These are phyloP conservation scores for Athalia cordata DNA, from an alignment of 2,888 invertebrate genomes.

Conservation along the genomic window DNA sequence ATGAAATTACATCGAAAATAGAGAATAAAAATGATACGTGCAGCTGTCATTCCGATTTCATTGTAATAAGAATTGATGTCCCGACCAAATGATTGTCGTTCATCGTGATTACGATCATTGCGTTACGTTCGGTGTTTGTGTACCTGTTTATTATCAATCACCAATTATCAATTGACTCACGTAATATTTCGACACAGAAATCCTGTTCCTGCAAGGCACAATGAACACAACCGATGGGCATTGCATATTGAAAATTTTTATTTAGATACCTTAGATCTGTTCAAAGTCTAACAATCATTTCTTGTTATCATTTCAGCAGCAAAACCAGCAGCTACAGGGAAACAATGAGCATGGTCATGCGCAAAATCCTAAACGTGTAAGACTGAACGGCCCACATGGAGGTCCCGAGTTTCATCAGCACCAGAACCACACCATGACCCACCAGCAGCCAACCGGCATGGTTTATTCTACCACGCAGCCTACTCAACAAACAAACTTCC, in stretches of 20 bases:
- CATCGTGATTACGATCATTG: no score
- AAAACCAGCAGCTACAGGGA: slow-evolving; percentile 73
- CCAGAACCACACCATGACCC: slow-evolving; percentile 71
- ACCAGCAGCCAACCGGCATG: slow-evolving; percentile 71
- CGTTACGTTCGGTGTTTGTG: no score
- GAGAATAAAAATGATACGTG: no score
- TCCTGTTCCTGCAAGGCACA: no score
- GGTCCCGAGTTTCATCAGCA: slow-evolving; percentile 72
- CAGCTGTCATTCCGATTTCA: no score
- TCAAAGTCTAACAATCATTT: neutral
- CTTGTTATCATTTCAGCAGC: slow-evolving; percentile 62
- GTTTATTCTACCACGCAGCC: slow-evolving; percentile 71
- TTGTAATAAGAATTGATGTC: no score
- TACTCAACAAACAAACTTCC: slow-evolving; percentile 70
- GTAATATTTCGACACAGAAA: no score
- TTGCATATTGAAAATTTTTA: neutral
- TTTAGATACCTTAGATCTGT: neutral
- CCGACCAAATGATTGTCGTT: no score
- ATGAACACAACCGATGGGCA: neutral
- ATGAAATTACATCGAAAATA: neutral
- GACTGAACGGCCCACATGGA: slow-evolving; percentile 78
- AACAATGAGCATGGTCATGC: slow-evolving; percentile 75
- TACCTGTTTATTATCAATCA: no score
- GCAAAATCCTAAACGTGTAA: slow-evolving; percentile 79
- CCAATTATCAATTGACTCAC: no score